phyloP scores from a whole-genome alignment of 2,888 invertebrate species.

The Zele albiditarsus region DNA sequence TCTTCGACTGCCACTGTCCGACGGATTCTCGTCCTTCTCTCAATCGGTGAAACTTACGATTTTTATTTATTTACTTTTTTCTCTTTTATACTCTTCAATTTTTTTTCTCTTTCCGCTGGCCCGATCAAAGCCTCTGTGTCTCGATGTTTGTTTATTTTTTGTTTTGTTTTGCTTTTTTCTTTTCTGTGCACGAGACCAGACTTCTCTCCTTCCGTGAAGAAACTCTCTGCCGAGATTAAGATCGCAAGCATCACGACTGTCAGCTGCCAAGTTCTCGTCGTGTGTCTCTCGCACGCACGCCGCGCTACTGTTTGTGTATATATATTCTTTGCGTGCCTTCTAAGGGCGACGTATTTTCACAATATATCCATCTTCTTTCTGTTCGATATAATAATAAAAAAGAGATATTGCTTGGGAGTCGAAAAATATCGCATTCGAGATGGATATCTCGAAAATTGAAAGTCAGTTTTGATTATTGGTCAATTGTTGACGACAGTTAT shows the following conservation, averaged over 20 bases:
- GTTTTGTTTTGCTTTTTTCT: conserved; percentile 39
- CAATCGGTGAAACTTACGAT: conserved; percentile 29
- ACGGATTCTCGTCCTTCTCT: conserved; percentile 36
- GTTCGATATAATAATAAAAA: neutral
- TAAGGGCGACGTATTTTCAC: conserved; percentile 48
- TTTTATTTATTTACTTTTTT: conserved; percentile 23
- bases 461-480: too few species aligned
- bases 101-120: conserved; percentile 36
- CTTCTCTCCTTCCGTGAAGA: conserved; percentile 55
- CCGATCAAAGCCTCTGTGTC: conserved; percentile 32
- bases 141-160: conserved; percentile 38
- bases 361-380: conserved; percentile 11
- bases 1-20: conserved; percentile 33
- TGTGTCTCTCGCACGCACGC: conserved; percentile 44
- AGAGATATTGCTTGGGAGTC: neutral
- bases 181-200: conserved; percentile 42
- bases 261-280: conserved; percentile 61
- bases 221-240: conserved; percentile 65
- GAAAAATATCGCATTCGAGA: too few species aligned
- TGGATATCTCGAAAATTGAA: too few species aligned
- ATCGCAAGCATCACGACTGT: conserved; percentile 67
- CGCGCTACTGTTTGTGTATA: conserved; percentile 54
- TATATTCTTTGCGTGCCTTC: conserved; percentile 49
- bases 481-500: too few species aligned
- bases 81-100: conserved; percentile 36